Evolutionary conservation across 2,113 vertebrate species (phyloP), one percentile per base, ranked within the genome.

Genomic region (Cephalopholis sonnerati): DNA sequence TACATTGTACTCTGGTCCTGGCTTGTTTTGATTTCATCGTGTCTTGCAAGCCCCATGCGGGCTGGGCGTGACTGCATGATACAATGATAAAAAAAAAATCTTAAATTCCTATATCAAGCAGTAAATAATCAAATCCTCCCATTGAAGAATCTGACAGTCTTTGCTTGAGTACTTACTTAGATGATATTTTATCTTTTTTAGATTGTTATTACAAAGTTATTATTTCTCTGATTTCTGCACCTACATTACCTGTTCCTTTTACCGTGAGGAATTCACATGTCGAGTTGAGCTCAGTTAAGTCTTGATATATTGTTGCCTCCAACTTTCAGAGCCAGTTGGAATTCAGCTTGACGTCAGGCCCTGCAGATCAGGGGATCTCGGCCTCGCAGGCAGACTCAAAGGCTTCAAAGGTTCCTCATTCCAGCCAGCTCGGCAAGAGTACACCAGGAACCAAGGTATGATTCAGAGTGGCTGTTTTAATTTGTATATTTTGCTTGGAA

Each of bases 301-400:
- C 22, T 1, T 59, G 36, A 29, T 10, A 27, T 48, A 9, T 36
- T 2, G 11, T 24, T 7, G 25, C 32, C 75, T 7, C 1, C 18
- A 0, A 74, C 17, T 76, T 88, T 73, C 89, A 99, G 98, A 99
- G 98, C 92, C 98, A 99, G 90, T 90, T 99, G 96, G 98, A 99
- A 9, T 99, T 99, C 94, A 98, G 95, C 11, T 7, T 99, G 74
- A 93, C 95, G 1, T 93, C 95, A 25, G 87, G 95, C 46, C 72
- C 96, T 8, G 94, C 95, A 89, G 98, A 99, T 2, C 95, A 95
- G 3, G 69, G 82, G 1, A 61, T 90, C 27, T 55, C 93, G 9
- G 74, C 89, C 1, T 7, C 91, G 0, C 93, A 95, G 55, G 88
- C 82, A 0, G 98, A 99, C 20, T 83, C 95, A 17, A 97, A 97